Base-by-base conservation (phyloP, 2,888 invertebrate species). In the Diaphora mendica region DNA sequence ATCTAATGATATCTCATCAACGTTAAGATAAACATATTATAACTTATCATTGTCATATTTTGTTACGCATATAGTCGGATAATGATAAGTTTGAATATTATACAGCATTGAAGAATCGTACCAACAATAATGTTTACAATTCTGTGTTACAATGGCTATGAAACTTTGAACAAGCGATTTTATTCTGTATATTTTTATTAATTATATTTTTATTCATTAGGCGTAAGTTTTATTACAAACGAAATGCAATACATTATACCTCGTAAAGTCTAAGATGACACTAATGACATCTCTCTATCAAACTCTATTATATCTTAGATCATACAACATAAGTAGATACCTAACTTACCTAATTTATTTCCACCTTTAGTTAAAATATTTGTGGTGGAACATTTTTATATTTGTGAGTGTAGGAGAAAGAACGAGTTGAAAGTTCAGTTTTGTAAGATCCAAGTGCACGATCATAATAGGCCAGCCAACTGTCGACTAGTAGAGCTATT, bases 401-500 rank as follows among this genome's bases (percentile, higher is more conserved):
- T 20, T 68, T n/a, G 23, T 23, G 9, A n/a, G 73, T 69, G n/a
- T n/a, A n/a, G n/a, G n/a, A n/a, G n/a, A n/a, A n/a, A n/a, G 68
- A 66, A 71, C 68, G 67, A 64, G 74, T 73, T 26, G 72, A 77
- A 78, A 78, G 75, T 77, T 79, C 71, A 69, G 62, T 72, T 78
- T 77, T 74, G 71, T 77, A 74, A 76, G n/a, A 82, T 79, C 77
- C 71, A 75, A 80, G 79, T 78, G 76, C 73, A 76, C 75, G 64
- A 68, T 64, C 62, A 80, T 83, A 78, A 80, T 79, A 77, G 75
- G 67, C 70, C 76, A 77, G 67, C 70, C 76, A 77, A 79, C 79
- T 83, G 81, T 81, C 74, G 78, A 70, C 76, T 83, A 81, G 74
- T 84, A 80, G 80, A 92, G 90, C 91, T 92, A 92, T 93, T 94